phyloP scores from a whole-genome alignment of 2,113 vertebrate species.

The rat (Rattus norvegicus) region DNA sequence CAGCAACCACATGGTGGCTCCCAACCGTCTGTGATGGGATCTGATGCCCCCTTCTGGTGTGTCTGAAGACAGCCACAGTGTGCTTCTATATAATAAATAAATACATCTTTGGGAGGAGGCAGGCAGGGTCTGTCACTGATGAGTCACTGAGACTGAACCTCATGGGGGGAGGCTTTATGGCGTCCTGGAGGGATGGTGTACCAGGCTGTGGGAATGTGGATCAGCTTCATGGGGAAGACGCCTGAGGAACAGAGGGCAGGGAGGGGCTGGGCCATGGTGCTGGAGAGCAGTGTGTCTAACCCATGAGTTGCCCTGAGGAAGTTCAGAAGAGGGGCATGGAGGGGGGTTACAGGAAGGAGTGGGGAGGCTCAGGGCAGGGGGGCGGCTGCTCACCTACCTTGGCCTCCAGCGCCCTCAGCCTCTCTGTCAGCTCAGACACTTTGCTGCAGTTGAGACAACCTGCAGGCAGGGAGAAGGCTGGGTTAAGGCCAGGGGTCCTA shows the following conservation, averaged over 20 bases:
- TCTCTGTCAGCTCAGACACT: conserved; percentile 89
- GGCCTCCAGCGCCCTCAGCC: conserved; percentile 90
- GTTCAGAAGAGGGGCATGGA: neutral
- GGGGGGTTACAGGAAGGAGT: neutral
- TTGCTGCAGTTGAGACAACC: conserved; percentile 96
- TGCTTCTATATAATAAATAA: no score
- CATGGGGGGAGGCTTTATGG: neutral
- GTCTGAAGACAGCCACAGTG: no score
- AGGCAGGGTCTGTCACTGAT: neutral
- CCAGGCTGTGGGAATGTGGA: neutral
- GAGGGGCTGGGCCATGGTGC: neutral
- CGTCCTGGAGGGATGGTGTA: neutral
- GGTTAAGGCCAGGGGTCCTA: neutral
- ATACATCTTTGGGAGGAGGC: neutral
- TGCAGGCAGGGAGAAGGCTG: conserved; percentile 58
- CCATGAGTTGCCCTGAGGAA: no score
- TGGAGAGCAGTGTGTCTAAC: neutral
- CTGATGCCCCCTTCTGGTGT: no score
- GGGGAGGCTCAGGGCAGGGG: neutral
- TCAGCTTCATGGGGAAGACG: neutral
- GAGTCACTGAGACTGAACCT: neutral
- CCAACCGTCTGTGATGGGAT: no score
- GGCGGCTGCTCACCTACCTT: conserved; percentile 86
- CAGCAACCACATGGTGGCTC: no score
- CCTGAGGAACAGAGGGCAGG: no score